Evolutionary conservation across 2,113 vertebrate species (phyloP), one percentile per base, ranked within the genome.

Genomic region (Tragelaphus scriptus): DNA sequence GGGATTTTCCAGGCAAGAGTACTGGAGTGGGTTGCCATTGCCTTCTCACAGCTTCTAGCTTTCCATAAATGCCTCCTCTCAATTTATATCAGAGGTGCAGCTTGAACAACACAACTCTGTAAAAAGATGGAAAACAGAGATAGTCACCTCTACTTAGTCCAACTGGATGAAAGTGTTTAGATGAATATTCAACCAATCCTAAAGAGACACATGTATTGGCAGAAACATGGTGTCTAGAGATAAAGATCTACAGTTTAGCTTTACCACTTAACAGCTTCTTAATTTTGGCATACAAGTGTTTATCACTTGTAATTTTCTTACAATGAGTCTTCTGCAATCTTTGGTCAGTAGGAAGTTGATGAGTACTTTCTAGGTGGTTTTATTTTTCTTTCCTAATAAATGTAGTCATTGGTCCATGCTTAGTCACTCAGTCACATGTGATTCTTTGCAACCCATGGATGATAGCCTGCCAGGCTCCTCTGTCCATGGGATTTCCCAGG

Each of bases 231-330:
- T 32, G 6, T 88, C 63, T 79, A 15, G 68, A 49, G 82, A 85
- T 23, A 85, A 93, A 12, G 16, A 75, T 26, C 32, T 75, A 53
- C 11, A 14, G 51, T 81, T 55, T 85, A 55, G 15, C 9, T 75
- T 86, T 93, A 51, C 36, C 11, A 87, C 7, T 93, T 84, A 91
- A 81, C 23, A 75, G 10, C 36, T 85, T 94, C 51, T 92, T 85
- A 32, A 26, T 92, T 55, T 95, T 51, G 85, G 53, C 71, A 91
- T 80, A 40, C 49, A 90, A 65, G 23, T 58, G 14, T 49, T 56
- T 86, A 90, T 25, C 44, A 71, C 58, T 97, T 90, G 56, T 65
- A 84, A 82, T 90, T 96, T 95, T 94, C 85, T 95, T 68, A 49
- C 28, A 65, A 77, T 79, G 32, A 53, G 25, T 79, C 10, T 17